Evolutionary conservation across 2,888 invertebrate genomes (phyloP).

Genomic region (Euclidia mi): DNA sequence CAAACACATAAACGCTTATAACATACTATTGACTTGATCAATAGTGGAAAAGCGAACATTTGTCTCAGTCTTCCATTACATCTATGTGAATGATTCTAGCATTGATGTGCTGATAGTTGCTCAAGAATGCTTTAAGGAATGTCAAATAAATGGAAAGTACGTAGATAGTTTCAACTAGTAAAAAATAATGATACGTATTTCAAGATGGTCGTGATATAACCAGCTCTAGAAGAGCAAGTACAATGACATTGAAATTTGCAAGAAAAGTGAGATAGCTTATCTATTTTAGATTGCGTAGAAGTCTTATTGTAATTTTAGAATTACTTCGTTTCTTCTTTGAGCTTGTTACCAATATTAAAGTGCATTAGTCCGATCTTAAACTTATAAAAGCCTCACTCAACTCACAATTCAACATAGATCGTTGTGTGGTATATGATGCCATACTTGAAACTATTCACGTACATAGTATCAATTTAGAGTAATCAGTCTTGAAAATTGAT

Average conservation of each 20-base stretch:
- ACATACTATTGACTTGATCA: conserved; percentile 82
- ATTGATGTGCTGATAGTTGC: conserved; percentile 62
- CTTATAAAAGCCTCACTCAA: conserved; percentile 3
- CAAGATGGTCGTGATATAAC: too few relatives aligned
- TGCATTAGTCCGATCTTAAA: neutral
- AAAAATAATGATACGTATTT: neutral
- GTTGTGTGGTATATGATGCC: neutral
- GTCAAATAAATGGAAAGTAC: conserved; percentile 63
- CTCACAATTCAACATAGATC: neutral
- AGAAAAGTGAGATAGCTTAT: neutral
- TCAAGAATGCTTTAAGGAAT: conserved; percentile 76
- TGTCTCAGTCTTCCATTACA: conserved; percentile 74
- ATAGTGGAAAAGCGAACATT: conserved; percentile 79
- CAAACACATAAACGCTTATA: conserved; percentile 69
- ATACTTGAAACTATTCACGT: conserved; percentile 38
- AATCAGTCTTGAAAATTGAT: conserved; percentile 88
- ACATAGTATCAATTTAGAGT: conserved; percentile 81
- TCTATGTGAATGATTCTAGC: conserved; percentile 66
- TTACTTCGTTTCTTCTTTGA: conserved; percentile 1
- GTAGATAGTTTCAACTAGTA: conserved; percentile 33
- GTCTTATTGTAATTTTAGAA: neutral
- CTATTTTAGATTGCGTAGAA: conserved; percentile 1
- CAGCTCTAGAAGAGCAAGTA: too few relatives aligned
- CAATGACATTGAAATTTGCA: neutral
- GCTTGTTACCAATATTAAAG: neutral